A percentile compares a stretch with the other conserved stretches of the same genome.
These are phyloP conservation scores for Holothuria leucospilota DNA, from an alignment of 53 echinoderm and acorn worm genomes.

Conservation along the genomic window DNA sequence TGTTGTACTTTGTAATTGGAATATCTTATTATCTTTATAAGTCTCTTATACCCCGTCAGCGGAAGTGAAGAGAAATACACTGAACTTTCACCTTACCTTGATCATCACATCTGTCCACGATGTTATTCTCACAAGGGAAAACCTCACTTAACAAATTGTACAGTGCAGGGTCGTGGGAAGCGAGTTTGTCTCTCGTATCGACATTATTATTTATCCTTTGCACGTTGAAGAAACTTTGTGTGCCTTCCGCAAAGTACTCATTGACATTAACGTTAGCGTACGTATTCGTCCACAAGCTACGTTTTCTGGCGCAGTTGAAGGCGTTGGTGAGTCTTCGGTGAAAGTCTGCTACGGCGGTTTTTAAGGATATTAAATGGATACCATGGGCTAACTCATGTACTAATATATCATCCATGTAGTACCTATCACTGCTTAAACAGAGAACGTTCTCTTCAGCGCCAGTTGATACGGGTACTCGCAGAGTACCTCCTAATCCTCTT, in stretches of 20 bases:
- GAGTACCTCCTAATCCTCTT: conserved; percentile 78
- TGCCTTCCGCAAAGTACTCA: conserved; percentile 70
- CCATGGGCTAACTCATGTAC: conserved; percentile 78
- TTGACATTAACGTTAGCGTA: conserved; percentile 37
- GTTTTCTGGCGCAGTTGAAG: conserved; percentile 67
- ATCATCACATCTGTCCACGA: conserved; percentile 61
- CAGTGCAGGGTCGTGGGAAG: conserved; percentile 51
- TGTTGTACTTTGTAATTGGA: too few species aligned
- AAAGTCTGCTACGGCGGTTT: conserved; percentile 9
- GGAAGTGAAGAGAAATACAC: background rate
- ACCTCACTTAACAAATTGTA: conserved; percentile 58
- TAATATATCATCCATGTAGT: conserved; percentile 67
- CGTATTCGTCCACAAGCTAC: conserved; percentile 63
- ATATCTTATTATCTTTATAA: too few species aligned
- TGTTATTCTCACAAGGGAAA: conserved; percentile 60
- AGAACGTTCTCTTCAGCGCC: conserved; percentile 88
- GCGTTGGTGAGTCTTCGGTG: conserved; percentile 55
- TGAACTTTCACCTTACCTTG: conserved; percentile 55
- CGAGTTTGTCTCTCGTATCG: conserved; percentile 50
- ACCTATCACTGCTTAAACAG: conserved; percentile 63
- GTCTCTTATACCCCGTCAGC: too few species aligned
- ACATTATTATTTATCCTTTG: conserved; percentile 52
- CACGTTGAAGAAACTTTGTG: conserved; percentile 66
- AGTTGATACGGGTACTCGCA: conserved; percentile 80
- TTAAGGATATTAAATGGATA: conserved; percentile 62